Evolutionary conservation across 1,140 invertebrate species (phyloP), one percentile per base, ranked within the genome.

Genomic region (Lordiphosa stackelbergi): DNA sequence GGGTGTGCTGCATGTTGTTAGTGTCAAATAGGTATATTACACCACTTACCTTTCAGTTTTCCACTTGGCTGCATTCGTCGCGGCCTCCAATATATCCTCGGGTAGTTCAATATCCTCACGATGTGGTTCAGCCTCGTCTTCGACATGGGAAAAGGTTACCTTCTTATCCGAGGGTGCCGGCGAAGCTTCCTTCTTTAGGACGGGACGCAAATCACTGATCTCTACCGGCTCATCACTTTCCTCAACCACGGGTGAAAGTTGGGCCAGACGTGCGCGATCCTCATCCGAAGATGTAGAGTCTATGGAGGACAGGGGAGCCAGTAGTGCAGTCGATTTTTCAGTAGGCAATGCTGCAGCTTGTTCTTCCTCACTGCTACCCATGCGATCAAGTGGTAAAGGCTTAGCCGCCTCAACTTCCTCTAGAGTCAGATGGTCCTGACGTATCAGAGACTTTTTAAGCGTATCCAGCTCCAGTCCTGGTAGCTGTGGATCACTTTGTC

Each of bases 341-440:
- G 66, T 65, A n/a, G 63, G 42, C n/a, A 43, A 41, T 1, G 47
- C 36, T 5, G 63, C 66, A 16, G 73, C 61, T 49, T 69, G 68
- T 51, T 86, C 86, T 31, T 88, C 86, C 52, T 88, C 86, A 41
- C 85, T 87, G 71, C 85, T 87, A 19, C 85, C 85, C 85, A 87
- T 87, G n/a, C 83, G 78, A 57, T 87, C 85, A 3, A 87, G 42
- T 0, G 85, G 85, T 13, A 87, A 31, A 0, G 66, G 9, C 48
- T 87, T 87, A 22, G 57, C 64, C 6, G 73, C 68, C 35, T 81
- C 78, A 19, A 87, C 52, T 10, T 87, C 85, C 36, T 85, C 73
- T 7, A 65, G 42, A 0, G 81, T 48, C 5, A 70, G 24, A 16
- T 70, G 66, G 41, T 87, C 85, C 41, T 87, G 85, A 1, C 73